Evolutionary conservation across 2,797 vertebrate species (phyloP), one percentile per base, ranked within the genome.

Genomic region (Acanthurus lineatus): DNA sequence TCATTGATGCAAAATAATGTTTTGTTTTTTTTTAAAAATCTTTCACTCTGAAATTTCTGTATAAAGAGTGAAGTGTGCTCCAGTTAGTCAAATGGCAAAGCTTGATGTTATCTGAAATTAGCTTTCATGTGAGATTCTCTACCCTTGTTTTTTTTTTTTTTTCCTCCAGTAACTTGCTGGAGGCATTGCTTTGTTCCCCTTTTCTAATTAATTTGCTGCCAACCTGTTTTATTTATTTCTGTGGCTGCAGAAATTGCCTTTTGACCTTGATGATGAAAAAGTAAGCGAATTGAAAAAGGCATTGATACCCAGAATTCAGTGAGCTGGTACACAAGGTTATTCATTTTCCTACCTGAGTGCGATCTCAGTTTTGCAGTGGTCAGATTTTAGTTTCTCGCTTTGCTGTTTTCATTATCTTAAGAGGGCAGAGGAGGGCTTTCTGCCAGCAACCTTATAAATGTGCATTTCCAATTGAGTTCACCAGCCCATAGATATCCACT

Each of bases 141-240:
- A 74, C 88, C 76, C 87, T 85, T 88, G 83, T 86, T 80, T 89
- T 83, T 90, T 82, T 85, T 88, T 80, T 89, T 83, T 90, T 82
- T 35, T 35, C 1, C 32, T 35, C 32, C 32, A 5, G 6, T 35
- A 35, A 73, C 58, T 93, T 72, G 93, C 92, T 94, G 69, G 77
- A 94, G 92, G 92, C 89, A 85, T 63, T 78, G 89, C 88, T 95
- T 92, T 93, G 92, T 91, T 94, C 86, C 86, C 93, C 81, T 35
- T 85, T 91, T 91, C 85, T 91, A 93, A 93, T 95, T 93, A 91
- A 95, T 94, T 95, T 93, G 81, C 91, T 91, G 85, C 86, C 89
- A 92, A 90, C 91, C 89, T 93, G 91, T 94, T 94, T 94, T 92
- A 93, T 95, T 94, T 95, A 92, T 94, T 95, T 93, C 88, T 90